These are phyloP conservation scores for Rhogogaster chlorosoma DNA, from an alignment of 2,888 invertebrate species.

Conservation along the genomic window DNA sequence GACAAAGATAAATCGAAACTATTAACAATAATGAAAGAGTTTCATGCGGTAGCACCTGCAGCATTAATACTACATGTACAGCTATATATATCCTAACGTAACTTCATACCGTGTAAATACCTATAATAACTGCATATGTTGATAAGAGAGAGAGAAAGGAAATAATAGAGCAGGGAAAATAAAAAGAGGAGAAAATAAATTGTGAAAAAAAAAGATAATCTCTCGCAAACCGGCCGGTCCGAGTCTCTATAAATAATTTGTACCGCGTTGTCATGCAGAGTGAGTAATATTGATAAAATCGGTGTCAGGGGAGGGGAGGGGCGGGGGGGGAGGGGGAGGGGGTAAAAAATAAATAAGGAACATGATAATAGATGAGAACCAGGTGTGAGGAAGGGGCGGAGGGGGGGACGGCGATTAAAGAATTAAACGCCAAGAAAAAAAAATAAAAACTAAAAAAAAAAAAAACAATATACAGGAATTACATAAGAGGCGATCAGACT, in stretches of 20 bases:
- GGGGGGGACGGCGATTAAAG: not conserved
- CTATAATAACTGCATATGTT: not conserved
- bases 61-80: not conserved
- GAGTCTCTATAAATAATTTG: not conserved
- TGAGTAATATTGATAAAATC: not conserved
- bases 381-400: not conserved
- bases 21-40: not conserved
- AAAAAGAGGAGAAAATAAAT: not conserved
- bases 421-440: constrained; percentile 47
- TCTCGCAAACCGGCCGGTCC: not conserved
- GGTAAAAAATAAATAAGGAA: not conserved
- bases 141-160: not conserved
- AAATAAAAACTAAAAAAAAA: not conserved
- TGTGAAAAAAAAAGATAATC: not conserved
- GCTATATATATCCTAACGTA: no score
- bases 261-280: not conserved
- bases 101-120: not conserved
- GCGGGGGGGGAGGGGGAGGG: no score
- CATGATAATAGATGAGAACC: not conserved
- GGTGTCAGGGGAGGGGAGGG: not conserved
- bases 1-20: not conserved
- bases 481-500: constrained; percentile 45
- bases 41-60: not conserved
- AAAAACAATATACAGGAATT: not conserved
- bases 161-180: not conserved